These are phyloP conservation scores for Gasterosteus nipponicus DNA, from an alignment of 2,113 vertebrate genomes.

Conservation along the genomic window DNA sequence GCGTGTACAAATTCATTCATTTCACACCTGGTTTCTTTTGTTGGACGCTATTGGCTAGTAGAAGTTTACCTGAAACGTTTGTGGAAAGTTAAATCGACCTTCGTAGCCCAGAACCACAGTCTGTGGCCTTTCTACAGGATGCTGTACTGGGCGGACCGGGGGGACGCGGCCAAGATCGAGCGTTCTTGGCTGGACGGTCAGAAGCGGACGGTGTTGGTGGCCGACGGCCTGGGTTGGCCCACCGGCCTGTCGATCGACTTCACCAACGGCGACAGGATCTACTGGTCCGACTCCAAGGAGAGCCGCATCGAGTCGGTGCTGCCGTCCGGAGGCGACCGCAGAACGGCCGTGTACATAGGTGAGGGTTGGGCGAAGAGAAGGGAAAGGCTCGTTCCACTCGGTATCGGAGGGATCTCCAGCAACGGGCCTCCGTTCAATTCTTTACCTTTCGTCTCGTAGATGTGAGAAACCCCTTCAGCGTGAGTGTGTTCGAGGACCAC, in stretches of 20 bases:
- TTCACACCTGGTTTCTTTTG: background rate
- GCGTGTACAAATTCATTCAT: background rate
- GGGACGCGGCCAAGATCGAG: conserved; percentile 88
- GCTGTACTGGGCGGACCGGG: conserved; percentile 93
- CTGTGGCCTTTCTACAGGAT: conserved; percentile 74
- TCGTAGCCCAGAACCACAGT: background rate
- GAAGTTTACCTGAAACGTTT: background rate
- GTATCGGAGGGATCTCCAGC: background rate
- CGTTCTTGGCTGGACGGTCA: conserved; percentile 93
- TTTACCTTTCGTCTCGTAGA: conserved; percentile 47
- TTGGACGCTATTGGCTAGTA: background rate
- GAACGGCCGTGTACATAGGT: conserved; percentile 84
- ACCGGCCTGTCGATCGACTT: conserved; percentile 92
- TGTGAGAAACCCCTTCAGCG: conserved; percentile 76
- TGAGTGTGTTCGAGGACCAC: conserved; percentile 78
- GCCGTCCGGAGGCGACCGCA: conserved; percentile 87
- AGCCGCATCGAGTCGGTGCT: conserved; percentile 89
- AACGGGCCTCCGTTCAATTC: background rate
- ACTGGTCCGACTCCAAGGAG: conserved; percentile 95
- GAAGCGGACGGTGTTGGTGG: conserved; percentile 83
- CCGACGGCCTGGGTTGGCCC: conserved; percentile 88
- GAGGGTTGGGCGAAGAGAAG: conserved; percentile 22
- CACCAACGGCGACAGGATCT: conserved; percentile 88
- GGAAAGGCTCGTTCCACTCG: background rate
- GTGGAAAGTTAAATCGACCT: background rate